Conservation (phyloP, 2,888 invertebrate species). For the Torymus aiolomorphi region DNA sequence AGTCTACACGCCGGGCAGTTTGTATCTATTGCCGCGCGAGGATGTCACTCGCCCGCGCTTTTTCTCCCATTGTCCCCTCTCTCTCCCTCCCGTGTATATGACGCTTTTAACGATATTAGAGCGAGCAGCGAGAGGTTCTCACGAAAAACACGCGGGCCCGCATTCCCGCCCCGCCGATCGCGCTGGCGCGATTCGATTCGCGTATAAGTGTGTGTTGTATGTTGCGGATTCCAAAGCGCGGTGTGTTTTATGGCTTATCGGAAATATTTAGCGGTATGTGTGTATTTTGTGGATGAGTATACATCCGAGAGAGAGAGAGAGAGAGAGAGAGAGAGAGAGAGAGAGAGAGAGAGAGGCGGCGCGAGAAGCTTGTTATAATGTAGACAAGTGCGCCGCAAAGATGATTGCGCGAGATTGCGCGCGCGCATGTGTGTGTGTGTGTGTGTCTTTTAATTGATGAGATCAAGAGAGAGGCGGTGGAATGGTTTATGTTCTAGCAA, state of each 20-base stretch:
- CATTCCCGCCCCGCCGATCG: slow-evolving; percentile 37
- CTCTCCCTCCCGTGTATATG: not conserved
- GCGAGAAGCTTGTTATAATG: no score
- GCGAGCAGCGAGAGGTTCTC: slow-evolving; percentile 20
- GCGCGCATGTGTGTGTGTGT: no score
- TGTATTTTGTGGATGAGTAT: no score
- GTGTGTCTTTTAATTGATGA: no score
- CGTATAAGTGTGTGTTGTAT: no score
- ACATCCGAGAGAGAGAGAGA: not conserved
- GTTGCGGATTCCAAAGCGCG: slow-evolving; percentile 7
- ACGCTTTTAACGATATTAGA: slow-evolving; percentile 47
- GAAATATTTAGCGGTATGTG: slow-evolving; percentile 32
- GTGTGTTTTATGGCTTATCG: slow-evolving; percentile 21
- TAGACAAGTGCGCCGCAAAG: no score
- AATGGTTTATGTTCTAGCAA: no score
- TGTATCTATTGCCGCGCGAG: slow-evolving; percentile 11
- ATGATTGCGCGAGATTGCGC: no score
- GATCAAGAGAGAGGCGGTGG: no score
- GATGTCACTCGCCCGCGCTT: not conserved
- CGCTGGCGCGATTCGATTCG: no score
- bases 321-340: not conserved
- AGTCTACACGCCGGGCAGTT: slow-evolving; percentile 35
- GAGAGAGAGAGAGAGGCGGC: no score
- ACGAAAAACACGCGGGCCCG: slow-evolving; percentile 40
- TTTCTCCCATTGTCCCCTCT: not conserved